Conservation (phyloP, 2,888 invertebrate species). For the Hermaeophaga mercurialis region DNA sequence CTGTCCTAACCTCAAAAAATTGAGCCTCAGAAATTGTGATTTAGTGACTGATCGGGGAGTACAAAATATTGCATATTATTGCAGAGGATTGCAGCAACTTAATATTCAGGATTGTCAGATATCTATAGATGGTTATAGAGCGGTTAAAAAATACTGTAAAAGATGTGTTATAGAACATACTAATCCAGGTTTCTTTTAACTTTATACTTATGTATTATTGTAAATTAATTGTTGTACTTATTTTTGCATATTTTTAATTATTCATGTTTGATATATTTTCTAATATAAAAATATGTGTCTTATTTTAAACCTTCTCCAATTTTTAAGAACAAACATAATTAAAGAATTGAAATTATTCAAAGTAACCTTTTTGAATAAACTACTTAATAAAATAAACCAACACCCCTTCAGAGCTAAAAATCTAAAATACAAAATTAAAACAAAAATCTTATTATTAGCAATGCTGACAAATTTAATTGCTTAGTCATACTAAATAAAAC, state of each 20-base stretch:
- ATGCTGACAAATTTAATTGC: no score
- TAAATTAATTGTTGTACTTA: slow-evolving; percentile 21
- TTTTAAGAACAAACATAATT: no score
- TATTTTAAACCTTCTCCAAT: no score
- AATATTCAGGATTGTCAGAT: slow-evolving; percentile 94
- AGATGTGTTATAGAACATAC: slow-evolving; percentile 94
- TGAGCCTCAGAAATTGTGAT: slow-evolving; percentile 90
- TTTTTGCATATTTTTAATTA: slow-evolving; percentile 38
- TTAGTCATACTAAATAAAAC: no score
- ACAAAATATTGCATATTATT: slow-evolving; percentile 87
- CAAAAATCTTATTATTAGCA: no score
- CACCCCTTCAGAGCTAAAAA: no score
- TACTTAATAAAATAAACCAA: no score
- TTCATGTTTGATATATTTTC: neutral
- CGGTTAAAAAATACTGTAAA: slow-evolving; percentile 91
- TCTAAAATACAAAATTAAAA: no score
- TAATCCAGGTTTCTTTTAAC: slow-evolving; percentile 88
- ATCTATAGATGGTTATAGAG: slow-evolving; percentile 85
- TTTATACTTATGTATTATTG: slow-evolving; percentile 34
- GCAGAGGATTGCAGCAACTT: slow-evolving; percentile 85
- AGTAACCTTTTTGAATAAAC: no score
- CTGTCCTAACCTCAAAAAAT: slow-evolving; percentile 87
- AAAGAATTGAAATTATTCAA: no score
- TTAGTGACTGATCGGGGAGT: slow-evolving; percentile 88
- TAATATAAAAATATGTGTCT: no score